Conservation (phyloP, 2,888 invertebrate species). For the Spialia ferax region DNA sequence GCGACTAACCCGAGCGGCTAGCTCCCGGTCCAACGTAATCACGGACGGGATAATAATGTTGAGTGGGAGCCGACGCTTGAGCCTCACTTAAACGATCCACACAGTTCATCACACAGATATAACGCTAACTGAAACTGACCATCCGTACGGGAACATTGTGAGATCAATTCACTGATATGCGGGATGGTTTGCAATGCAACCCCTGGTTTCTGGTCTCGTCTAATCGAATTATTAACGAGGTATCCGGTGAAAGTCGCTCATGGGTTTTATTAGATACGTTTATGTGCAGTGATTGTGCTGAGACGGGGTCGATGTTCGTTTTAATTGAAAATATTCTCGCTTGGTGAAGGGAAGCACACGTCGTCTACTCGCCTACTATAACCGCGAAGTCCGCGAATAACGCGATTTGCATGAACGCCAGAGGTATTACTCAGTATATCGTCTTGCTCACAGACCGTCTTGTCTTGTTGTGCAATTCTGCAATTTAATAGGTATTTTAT, state of each 20-base stretch:
- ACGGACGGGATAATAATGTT: constrained; percentile 83
- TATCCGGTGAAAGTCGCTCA: constrained; percentile 77
- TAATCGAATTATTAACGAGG: constrained; percentile 76
- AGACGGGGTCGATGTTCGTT: constrained; percentile 55
- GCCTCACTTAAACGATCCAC: constrained; percentile 81
- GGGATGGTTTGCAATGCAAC: constrained; percentile 65
- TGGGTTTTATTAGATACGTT: constrained; percentile 46
- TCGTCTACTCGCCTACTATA: constrained; percentile 53
- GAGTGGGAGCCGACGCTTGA: constrained; percentile 76
- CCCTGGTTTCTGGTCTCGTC: constrained; percentile 64
- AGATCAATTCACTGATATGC: constrained; percentile 63
- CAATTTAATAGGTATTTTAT: background rate
- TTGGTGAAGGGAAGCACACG: constrained; percentile 65
- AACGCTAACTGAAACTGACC: constrained; percentile 70
- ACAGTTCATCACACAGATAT: constrained; percentile 74
- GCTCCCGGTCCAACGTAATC: constrained; percentile 80
- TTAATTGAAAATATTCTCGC: constrained; percentile 55
- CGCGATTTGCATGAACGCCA: constrained; percentile 72
- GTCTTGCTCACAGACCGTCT: background rate
- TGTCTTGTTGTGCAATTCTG: background rate
- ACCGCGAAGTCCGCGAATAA: constrained; percentile 38
- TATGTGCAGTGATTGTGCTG: constrained; percentile 51
- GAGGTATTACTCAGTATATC: constrained; percentile 28
- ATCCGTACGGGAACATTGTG: constrained; percentile 75
- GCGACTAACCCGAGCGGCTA: constrained; percentile 79